These are phyloP conservation scores for Ctenicera cuprea DNA, from an alignment of 2,888 invertebrate species.

Conservation along the genomic window DNA sequence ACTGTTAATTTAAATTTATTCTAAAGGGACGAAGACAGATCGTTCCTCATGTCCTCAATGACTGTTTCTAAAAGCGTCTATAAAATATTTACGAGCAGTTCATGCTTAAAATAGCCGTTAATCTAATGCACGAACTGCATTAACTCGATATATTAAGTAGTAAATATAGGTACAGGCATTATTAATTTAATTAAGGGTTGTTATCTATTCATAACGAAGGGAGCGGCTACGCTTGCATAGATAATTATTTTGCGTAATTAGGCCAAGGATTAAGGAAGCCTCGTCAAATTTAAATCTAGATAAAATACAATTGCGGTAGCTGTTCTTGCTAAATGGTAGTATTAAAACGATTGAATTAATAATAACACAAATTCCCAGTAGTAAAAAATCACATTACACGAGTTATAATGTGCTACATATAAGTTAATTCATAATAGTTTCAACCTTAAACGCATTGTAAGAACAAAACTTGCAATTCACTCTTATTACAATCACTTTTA, in stretches of 20 bases:
- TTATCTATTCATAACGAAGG: background rate
- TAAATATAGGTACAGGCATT: background rate
- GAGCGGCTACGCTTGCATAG: background rate
- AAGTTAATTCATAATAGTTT: background rate
- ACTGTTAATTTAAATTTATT: too few relatives aligned
- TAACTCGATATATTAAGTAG: background rate
- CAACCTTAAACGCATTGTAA: background rate
- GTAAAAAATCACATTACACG: background rate
- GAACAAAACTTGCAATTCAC: slow-evolving; percentile 6
- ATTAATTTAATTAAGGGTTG: slow-evolving; percentile 9
- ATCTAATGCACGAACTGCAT: slow-evolving; percentile 3
- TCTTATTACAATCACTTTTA: slow-evolving; percentile 14
- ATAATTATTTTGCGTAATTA: background rate
- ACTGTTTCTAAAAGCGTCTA: background rate
- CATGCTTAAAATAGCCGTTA: slow-evolving; percentile 2
- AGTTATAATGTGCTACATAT: background rate
- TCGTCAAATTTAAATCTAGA: background rate
- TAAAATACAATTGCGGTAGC: too few relatives aligned
- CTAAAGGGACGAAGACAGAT: too few relatives aligned
- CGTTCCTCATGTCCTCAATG: background rate
- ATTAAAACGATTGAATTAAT: too few relatives aligned
- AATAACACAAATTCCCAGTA: too few relatives aligned
- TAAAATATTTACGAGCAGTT: slow-evolving; percentile 6
- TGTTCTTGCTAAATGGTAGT: too few relatives aligned
- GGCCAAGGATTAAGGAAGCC: slow-evolving; percentile 17